These are phyloP conservation scores for Caloenas nicobarica DNA, from an alignment of 2,113 vertebrate genomes.

Conservation along the genomic window DNA sequence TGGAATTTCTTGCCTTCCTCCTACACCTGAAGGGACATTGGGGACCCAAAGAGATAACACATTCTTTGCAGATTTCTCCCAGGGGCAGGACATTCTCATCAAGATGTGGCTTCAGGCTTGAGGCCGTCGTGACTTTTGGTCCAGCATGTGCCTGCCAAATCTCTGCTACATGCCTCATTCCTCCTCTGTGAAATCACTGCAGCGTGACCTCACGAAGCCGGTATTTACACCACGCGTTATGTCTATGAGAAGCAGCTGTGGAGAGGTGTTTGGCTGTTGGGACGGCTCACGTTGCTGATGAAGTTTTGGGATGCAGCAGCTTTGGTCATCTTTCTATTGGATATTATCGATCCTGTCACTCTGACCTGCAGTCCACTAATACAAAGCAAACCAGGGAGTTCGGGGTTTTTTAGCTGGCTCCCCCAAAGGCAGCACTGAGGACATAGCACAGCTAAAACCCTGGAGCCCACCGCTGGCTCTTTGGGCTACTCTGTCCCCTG, in stretches of 20 bases:
- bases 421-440: not conserved
- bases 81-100: not conserved
- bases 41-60: not conserved
- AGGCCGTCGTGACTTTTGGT: not conserved
- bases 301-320: not conserved
- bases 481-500: not conserved
- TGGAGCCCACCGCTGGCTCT: not conserved
- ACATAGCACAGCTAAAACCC: not conserved
- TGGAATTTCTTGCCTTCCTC: not conserved
- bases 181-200: not conserved
- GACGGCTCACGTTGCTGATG: rapidly evolving
- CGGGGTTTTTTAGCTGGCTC: not conserved
- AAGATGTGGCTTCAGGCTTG: rapidly evolving
- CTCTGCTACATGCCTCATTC: not conserved
- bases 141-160: not conserved
- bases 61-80: not conserved
- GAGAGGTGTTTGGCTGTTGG: rapidly evolving
- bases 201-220: rapidly evolving
- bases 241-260: not conserved
- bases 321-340: rapidly evolving
- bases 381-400: not conserved
- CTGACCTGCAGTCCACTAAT: not conserved
- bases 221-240: not conserved
- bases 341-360: not conserved
- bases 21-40: not conserved